phyloP scores from a whole-genome alignment of 2,797 vertebrate genomes.

The Gila robusta region DNA sequence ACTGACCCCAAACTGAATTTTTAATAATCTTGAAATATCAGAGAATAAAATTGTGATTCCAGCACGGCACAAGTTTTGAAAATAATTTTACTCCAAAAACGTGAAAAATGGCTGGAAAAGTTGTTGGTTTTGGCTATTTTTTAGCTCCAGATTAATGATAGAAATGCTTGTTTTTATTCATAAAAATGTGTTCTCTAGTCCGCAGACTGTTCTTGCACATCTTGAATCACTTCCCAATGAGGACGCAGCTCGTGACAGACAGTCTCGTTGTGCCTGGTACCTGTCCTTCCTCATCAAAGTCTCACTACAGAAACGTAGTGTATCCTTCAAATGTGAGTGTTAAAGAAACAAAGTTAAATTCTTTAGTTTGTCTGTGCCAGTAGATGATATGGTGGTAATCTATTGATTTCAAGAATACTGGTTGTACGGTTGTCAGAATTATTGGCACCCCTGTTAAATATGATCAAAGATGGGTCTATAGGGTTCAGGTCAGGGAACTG shows the following conservation, averaged over 20 bases:
- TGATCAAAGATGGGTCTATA: too few relatives aligned
- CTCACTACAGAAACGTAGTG: slow-evolving; percentile 70
- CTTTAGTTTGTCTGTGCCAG: neutral
- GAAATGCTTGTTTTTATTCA: slow-evolving; percentile 7
- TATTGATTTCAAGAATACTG: neutral
- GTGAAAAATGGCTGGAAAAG: neutral
- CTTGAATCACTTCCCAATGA: slow-evolving; percentile 79
- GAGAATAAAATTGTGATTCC: neutral
- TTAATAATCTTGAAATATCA: neutral
- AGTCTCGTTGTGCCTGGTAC: slow-evolving; percentile 86
- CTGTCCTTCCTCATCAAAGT: slow-evolving; percentile 86
- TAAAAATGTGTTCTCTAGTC: slow-evolving; percentile 62
- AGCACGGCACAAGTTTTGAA: neutral
- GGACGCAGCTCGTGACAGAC: slow-evolving; percentile 77
- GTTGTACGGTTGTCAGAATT: neutral
- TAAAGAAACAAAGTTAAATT: neutral
- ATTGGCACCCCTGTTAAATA: too few relatives aligned
- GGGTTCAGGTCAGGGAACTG: too few relatives aligned
- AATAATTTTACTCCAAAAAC: neutral
- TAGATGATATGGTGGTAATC: neutral
- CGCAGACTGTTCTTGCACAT: slow-evolving; percentile 80
- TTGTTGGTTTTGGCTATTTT: neutral
- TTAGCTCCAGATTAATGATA: neutral
- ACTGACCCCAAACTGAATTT: neutral
- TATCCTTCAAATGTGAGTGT: slow-evolving; percentile 87